Base-by-base conservation (phyloP, 2,113 vertebrate genomes). In the Athene noctua region DNA sequence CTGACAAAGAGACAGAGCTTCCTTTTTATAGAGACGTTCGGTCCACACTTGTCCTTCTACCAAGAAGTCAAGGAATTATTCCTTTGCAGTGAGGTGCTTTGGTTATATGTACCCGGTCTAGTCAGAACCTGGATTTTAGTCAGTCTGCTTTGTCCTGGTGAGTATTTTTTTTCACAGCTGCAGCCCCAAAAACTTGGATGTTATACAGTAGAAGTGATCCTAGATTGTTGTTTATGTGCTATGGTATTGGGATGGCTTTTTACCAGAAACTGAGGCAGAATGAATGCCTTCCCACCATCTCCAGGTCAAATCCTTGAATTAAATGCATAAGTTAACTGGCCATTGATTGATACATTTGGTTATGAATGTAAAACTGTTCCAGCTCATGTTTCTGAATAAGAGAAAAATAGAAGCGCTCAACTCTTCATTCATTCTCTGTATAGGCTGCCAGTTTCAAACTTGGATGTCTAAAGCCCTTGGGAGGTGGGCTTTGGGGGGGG, bases 21-120 rank as follows among this genome's bases (percentile, higher is more conserved):
- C 44, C 23, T 62, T 32, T 23, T 15, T 1, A 23, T 9, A 34
- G 23, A 22, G 19, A 21, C 10, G 3, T 21, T n/a, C 2, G 1
- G 10, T 18, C 51, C 55, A 7, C 21, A 2, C 29, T 83, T 44
- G 26, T 46, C 38, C 54, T 68, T 22, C 21, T 7, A 12, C 17
- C 40, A 34, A 36, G 58, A 25, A 36, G 10, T 11, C 11, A 19
- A 29, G 23, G 25, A 44, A 13, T 29, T 12, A 3, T 44, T 32
- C 26, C 30, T 44, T 40, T 27, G 21, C 52, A 47, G 32, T 14
- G 61, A 47, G 23, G 40, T 11, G 7, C 58, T 49, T 25, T 5
- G 10, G 19, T n/a, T 42, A 8, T 9, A 7, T 6, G 22, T 30
- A 26, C 9, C 17, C 2, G 1, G 6, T 20, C 25, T 36, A 32